These are phyloP conservation scores for Catalaphyllia jardinei DNA, from an alignment of 64 coral and sea anemone species.

Conservation along the genomic window DNA sequence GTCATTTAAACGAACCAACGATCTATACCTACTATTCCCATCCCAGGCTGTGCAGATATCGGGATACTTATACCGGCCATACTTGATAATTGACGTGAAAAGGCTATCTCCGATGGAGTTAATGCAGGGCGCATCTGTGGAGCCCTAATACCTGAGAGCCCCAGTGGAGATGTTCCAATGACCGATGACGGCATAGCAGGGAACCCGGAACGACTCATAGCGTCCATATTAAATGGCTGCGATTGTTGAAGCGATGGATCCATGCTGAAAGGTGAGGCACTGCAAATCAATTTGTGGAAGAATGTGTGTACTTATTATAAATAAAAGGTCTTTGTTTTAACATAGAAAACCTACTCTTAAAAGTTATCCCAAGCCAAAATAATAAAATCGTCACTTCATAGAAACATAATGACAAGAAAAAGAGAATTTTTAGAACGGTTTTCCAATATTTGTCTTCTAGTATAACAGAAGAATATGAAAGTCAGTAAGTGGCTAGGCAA, in stretches of 20 bases:
- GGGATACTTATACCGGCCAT: slow-evolving; percentile 72
- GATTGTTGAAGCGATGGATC: not conserved
- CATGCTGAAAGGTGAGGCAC: not conserved
- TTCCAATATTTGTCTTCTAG: no score
- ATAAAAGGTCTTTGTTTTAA: not conserved
- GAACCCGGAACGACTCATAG: slow-evolving; percentile 17
- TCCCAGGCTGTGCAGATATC: slow-evolving; percentile 34
- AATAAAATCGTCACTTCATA: no score
- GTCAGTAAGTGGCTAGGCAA: no score
- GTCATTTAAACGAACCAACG: not conserved
- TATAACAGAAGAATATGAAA: no score
- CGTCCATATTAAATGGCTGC: slow-evolving; percentile 2
- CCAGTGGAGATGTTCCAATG: not conserved
- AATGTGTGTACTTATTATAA: not conserved
- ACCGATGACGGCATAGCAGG: not conserved
- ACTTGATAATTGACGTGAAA: slow-evolving; percentile 47
- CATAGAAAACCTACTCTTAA: no score
- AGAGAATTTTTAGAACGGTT: no score
- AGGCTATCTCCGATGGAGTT: slow-evolving; percentile 37
- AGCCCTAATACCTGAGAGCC: slow-evolving; percentile 8
- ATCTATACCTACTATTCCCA: slow-evolving; percentile 58
- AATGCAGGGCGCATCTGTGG: slow-evolving; percentile 4
- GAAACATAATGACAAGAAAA: no score
- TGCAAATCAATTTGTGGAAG: not conserved
- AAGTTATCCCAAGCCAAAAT: no score